Conservation (phyloP, 2,113 vertebrate species). For the Serilophus lunatus region DNA sequence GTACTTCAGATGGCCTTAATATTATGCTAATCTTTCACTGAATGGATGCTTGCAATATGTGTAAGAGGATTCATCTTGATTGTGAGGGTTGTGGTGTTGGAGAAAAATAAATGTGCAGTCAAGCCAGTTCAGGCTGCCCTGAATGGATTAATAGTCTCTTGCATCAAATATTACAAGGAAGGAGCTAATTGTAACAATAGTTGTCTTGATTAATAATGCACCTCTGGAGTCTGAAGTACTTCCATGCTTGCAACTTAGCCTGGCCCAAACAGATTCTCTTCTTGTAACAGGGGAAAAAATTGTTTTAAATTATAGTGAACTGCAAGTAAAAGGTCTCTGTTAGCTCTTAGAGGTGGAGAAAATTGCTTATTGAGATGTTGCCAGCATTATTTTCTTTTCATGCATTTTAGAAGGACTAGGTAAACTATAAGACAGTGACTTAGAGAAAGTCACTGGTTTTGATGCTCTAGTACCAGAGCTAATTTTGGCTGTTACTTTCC, state of each 20-base stretch:
- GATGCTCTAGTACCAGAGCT: not conserved
- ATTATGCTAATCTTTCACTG: slow-evolving; percentile 31
- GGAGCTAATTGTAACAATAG: not conserved
- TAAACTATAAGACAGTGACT: not conserved
- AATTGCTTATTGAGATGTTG: not conserved
- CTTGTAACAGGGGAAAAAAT: not conserved
- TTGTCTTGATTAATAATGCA: not conserved
- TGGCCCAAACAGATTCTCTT: not conserved
- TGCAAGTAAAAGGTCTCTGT: not conserved
- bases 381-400: not conserved
- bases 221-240: not conserved
- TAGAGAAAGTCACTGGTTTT: not conserved
- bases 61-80: slow-evolving; percentile 32
- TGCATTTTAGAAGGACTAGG: not conserved
- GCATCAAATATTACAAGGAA: not conserved
- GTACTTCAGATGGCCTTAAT: slow-evolving; percentile 35
- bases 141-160: not conserved
- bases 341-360: not conserved
- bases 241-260: not conserved
- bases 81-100: not conserved
- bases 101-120: not conserved
- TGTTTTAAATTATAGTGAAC: not conserved
- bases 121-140: not conserved
- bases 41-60: slow-evolving; percentile 30
- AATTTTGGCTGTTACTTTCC: not conserved